Percentiles rank a stretch among this genome's conserved stretches.
phyloP scores from a whole-genome alignment of 2,113 vertebrate genomes.

The Zosterops hypoxanthus region DNA sequence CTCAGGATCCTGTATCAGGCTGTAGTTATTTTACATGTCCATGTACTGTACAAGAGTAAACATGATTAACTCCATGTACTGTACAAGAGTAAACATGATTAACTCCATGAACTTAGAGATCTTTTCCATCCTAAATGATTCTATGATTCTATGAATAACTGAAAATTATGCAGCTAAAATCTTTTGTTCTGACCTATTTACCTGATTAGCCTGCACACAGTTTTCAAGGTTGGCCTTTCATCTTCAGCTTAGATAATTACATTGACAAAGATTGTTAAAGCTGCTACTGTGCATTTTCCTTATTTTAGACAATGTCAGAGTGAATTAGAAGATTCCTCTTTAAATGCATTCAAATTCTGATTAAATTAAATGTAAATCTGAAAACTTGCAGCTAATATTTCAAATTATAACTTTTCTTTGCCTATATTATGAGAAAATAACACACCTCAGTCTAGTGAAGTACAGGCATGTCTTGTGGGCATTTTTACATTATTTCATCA shows the following conservation, averaged over 20 bases:
- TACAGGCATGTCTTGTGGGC: background rate
- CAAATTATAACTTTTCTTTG: background rate
- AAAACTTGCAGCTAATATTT: background rate
- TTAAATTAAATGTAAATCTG: background rate
- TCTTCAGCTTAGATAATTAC: background rate
- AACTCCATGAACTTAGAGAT: background rate
- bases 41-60: background rate
- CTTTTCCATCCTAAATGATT: background rate
- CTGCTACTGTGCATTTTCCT: background rate
- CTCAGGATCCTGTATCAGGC: background rate
- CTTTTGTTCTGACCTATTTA: background rate
- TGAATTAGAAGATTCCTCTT: background rate
- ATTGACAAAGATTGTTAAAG: background rate
- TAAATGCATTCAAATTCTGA: background rate
- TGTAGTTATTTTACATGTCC: background rate
- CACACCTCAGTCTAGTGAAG: background rate
- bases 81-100: background rate
- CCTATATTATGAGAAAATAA: background rate
- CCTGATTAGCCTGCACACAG: background rate
- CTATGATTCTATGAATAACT: background rate
- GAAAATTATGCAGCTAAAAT: background rate
- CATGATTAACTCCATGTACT: background rate
- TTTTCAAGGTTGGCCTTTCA: conserved; percentile 9
- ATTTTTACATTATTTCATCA: background rate
- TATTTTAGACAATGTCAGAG: background rate